Percentiles rank a stretch among this genome's conserved stretches.
These are phyloP conservation scores for Cantharis rustica DNA, from an alignment of 2,888 invertebrate species.

Conservation along the genomic window DNA sequence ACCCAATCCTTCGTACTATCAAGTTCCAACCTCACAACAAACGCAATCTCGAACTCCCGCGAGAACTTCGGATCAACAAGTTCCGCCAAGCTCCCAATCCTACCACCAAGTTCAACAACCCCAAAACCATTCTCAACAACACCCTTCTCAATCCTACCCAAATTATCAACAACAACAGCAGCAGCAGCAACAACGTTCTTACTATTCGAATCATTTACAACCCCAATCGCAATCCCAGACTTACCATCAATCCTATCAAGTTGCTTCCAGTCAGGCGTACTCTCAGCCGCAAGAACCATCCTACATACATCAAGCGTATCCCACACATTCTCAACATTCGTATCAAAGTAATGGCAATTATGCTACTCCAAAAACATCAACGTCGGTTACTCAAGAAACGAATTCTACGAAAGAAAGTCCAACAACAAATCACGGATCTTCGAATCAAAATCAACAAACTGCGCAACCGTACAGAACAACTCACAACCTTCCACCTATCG, in stretches of 20 bases:
- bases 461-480: slow-evolving; percentile 48
- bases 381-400: slow-evolving; percentile 21
- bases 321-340: slow-evolving; percentile 23
- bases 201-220: slow-evolving; percentile 34
- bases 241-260: slow-evolving; percentile 27
- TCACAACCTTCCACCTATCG: slow-evolving; percentile 61
- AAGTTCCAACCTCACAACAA: slow-evolving; percentile 34
- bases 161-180: slow-evolving; percentile 33
- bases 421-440: slow-evolving; percentile 3
- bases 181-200: background rate
- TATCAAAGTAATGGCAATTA: slow-evolving; percentile 17
- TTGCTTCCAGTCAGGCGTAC: slow-evolving; percentile 29
- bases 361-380: slow-evolving; percentile 13
- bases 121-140: slow-evolving; percentile 15
- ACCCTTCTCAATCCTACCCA: slow-evolving; percentile 23
- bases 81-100: slow-evolving; percentile 37
- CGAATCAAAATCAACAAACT: slow-evolving; percentile 25
- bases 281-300: slow-evolving; percentile 26
- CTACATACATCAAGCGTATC: slow-evolving; percentile 19
- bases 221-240: slow-evolving; percentile 30
- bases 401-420: slow-evolving; percentile 18
- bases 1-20: slow-evolving; percentile 37
- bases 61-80: slow-evolving; percentile 21
- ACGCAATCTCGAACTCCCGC: slow-evolving; percentile 21
- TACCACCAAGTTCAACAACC: slow-evolving; percentile 44